phyloP scores from a whole-genome alignment of 2,888 invertebrate species.

The Diarsia rubi region DNA sequence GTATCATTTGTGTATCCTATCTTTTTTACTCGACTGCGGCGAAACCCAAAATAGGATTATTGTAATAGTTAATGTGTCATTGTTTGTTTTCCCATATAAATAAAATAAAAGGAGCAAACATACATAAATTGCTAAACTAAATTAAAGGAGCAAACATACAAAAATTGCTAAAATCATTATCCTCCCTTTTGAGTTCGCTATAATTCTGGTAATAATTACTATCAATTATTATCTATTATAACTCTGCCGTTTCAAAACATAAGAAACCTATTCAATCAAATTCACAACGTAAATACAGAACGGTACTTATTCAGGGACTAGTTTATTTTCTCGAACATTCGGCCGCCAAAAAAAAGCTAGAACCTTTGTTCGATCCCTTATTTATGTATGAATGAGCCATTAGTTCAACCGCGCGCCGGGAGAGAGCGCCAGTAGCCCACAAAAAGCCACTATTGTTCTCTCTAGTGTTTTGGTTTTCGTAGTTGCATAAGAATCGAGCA shows the following conservation, averaged over 20 bases:
- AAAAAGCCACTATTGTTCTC: constrained; percentile 68
- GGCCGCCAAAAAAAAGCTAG: constrained; percentile 45
- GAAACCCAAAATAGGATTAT: too few relatives aligned
- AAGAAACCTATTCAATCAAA: neutral
- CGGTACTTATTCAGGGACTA: constrained; percentile 12
- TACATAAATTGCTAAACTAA: too few relatives aligned
- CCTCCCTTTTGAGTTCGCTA: neutral
- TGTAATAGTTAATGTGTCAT: too few relatives aligned
- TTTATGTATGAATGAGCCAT: constrained; percentile 70
- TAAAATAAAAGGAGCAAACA: too few relatives aligned
- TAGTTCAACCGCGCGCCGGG: constrained; percentile 63
- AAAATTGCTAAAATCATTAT: neutral
- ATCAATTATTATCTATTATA: neutral
- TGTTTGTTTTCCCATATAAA: too few relatives aligned
- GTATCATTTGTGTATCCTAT: too few relatives aligned
- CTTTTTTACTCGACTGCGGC: too few relatives aligned
- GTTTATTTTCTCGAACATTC: constrained; percentile 57
- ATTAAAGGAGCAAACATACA: neutral
- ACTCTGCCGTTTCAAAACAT: neutral
- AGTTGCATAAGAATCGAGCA: constrained; percentile 52
- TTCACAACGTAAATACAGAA: constrained; percentile 6
- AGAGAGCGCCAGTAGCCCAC: constrained; percentile 55
- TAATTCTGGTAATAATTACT: neutral
- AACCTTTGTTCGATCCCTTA: constrained; percentile 68
- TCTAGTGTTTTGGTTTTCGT: constrained; percentile 58